Percentiles rank a stretch among this genome's conserved stretches.
Conservation (phyloP, 2,113 vertebrate species). For the Prunella himalayana region DNA sequence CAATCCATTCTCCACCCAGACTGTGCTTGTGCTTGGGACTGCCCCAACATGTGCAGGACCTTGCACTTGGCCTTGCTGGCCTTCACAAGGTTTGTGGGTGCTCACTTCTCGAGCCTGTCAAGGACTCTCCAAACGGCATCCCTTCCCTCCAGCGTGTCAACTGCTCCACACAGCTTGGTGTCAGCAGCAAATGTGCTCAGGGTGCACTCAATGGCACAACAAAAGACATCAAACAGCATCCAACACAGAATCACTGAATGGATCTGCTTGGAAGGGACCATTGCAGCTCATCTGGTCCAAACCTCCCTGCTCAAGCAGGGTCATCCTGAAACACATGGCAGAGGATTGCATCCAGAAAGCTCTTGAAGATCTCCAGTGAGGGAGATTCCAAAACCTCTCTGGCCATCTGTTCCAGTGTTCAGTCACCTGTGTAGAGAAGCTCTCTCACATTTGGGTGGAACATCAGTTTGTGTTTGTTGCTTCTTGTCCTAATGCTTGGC, state of each 20-base stretch:
- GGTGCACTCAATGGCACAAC: neutral
- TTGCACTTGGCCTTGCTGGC: neutral
- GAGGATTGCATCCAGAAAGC: neutral
- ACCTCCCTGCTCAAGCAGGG: neutral
- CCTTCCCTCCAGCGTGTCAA: rapidly evolving
- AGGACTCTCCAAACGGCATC: neutral
- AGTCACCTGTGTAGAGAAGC: neutral
- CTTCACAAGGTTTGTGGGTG: neutral
- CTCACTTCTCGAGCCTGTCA: neutral
- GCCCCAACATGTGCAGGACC: neutral
- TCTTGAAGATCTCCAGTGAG: neutral
- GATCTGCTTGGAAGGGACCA: neutral
- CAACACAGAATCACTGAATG: neutral
- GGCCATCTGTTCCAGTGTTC: neutral
- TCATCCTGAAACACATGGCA: neutral
- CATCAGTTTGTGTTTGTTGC: rapidly evolving
- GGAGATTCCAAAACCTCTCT: neutral
- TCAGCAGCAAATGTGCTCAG: neutral
- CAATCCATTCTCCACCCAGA: neutral
- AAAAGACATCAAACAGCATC: neutral
- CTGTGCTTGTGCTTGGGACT: neutral
- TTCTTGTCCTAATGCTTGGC: neutral
- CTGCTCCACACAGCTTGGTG: neutral
- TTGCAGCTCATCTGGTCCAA: neutral
- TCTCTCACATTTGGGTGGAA: neutral